Conservation (phyloP, 2,888 invertebrate species). For the Chirona hameri region DNA sequence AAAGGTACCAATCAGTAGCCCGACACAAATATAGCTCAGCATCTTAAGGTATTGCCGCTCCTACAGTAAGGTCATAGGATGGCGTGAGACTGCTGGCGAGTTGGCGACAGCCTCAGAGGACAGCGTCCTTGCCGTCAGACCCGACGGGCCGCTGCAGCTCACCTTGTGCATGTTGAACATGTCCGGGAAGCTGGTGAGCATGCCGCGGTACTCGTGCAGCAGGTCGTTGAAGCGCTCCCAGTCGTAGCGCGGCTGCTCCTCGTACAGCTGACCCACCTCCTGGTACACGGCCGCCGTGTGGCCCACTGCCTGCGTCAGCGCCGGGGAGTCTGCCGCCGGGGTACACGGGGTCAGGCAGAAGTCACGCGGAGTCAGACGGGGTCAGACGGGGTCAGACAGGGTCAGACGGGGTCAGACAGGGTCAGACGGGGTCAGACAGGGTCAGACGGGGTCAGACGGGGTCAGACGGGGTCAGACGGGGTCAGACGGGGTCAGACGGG, state of each 20-base stretch:
- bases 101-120: no score
- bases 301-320: conserved; percentile 72
- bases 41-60: no score
- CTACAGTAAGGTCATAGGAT: no score
- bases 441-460: no score
- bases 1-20: no score
- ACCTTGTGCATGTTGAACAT: conserved; percentile 30
- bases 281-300: conserved; percentile 85
- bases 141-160: neutral
- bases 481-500: no score
- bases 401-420: neutral
- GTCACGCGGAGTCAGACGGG: neutral
- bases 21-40: no score
- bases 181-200: conserved; percentile 76
- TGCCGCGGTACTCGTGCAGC: conserved; percentile 89
- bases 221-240: conserved; percentile 88
- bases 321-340: conserved; percentile 32
- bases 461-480: no score
- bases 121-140: no score
- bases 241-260: conserved; percentile 83
- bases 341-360: no score
- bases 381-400: neutral
- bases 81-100: no score
- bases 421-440: neutral
- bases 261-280: conserved; percentile 81